A percentile compares a stretch with the other conserved stretches of the same genome.
phyloP scores from a whole-genome alignment of 2,113 vertebrate genomes.

The Elgaria multicarinata region DNA sequence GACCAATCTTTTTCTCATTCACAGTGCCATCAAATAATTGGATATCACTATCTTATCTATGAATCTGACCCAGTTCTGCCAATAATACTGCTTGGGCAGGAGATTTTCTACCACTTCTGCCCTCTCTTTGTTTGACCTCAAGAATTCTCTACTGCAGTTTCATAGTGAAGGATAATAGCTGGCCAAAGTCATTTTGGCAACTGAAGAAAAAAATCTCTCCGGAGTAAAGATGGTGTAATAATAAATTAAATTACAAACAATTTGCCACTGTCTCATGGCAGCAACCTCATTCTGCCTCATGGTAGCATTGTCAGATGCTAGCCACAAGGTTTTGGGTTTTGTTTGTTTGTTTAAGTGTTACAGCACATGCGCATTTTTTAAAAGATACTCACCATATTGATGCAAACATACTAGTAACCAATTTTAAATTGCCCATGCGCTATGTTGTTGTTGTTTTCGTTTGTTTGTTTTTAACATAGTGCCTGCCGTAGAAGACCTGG shows the following conservation, averaged over 20 bases:
- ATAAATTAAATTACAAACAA: neutral
- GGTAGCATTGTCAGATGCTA: neutral
- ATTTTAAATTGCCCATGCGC: neutral
- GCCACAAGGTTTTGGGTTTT: no score
- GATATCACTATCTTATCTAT: neutral
- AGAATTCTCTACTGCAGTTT: neutral
- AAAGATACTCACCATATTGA: neutral
- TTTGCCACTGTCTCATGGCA: neutral
- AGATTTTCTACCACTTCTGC: neutral
- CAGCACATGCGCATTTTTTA: neutral
- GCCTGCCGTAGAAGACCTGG: neutral
- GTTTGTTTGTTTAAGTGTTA: neutral
- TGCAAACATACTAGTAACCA: neutral
- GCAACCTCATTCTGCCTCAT: neutral
- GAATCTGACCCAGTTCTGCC: neutral
- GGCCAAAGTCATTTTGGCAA: neutral
- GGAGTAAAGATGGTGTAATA: neutral
- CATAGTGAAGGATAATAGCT: neutral
- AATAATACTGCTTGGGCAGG: neutral
- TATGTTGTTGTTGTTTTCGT: no score
- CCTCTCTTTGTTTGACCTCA: neutral
- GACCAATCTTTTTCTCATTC: conserved; percentile 63
- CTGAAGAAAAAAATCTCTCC: neutral
- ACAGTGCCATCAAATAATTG: conserved; percentile 1
- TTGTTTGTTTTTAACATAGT: neutral